A percentile compares a stretch with the other conserved stretches of the same genome.
phyloP scores from a whole-genome alignment of 2,888 invertebrate genomes.

The Capitulum mitella region DNA sequence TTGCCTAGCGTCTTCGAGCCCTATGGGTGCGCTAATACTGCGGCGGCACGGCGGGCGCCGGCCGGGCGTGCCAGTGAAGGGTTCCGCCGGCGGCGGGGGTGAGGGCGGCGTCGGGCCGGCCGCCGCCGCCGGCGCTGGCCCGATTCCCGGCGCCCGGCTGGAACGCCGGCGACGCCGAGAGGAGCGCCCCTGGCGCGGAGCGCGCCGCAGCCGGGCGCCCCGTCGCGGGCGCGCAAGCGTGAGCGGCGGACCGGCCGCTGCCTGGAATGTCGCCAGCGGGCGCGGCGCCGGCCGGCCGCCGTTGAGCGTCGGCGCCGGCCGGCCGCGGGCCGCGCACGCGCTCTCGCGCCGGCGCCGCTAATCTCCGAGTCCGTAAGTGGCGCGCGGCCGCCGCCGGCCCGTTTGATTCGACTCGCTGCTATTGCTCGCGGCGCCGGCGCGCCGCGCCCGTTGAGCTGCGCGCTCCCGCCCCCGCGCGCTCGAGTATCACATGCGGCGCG shows the following conservation, averaged over 20 bases:
- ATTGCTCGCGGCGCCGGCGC: background rate
- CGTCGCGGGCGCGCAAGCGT: background rate
- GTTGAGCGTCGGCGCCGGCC: conserved; percentile 4
- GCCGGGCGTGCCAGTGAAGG: background rate
- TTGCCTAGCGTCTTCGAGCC: background rate
- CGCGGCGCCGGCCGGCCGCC: background rate
- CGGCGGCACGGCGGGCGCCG: background rate
- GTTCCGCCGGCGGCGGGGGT: background rate
- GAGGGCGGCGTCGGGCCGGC: background rate
- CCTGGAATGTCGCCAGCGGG: background rate
- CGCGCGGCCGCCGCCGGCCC: too few relatives aligned
- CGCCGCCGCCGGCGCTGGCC: background rate
- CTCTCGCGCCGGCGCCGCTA: background rate
- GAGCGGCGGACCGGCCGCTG: background rate
- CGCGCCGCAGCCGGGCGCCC: background rate
- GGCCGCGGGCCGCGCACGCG: background rate
- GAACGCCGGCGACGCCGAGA: too few relatives aligned
- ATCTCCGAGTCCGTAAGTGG: background rate
- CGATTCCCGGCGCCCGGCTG: too few relatives aligned
- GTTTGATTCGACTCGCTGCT: background rate
- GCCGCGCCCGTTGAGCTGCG: too few relatives aligned
- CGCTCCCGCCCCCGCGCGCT: too few relatives aligned
- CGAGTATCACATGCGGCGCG: background rate
- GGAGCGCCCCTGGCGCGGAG: too few relatives aligned
- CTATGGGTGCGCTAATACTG: conserved; percentile 1